These are phyloP conservation scores for Epicampocera succincta DNA, from an alignment of 2,888 invertebrate genomes.

Conservation along the genomic window DNA sequence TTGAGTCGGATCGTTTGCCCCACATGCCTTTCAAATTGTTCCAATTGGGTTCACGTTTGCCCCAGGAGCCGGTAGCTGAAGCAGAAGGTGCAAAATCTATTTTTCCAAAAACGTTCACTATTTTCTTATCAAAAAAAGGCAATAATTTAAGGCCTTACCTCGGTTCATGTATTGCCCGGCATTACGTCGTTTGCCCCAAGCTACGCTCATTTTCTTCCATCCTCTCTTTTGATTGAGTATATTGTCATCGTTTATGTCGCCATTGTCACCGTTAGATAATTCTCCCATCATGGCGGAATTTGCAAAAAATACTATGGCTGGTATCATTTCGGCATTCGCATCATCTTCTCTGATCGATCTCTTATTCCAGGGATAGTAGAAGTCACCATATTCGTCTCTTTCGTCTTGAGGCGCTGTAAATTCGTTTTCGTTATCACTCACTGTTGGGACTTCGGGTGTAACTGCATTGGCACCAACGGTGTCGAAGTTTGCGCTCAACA, in stretches of 20 bases:
- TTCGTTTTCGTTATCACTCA: conserved; percentile 69
- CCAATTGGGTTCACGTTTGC: conserved; percentile 90
- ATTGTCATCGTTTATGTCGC: conserved; percentile 53
- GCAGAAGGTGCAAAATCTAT: conserved; percentile 61
- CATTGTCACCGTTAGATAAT: conserved; percentile 64
- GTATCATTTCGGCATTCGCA: conserved; percentile 73
- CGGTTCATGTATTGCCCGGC: conserved; percentile 82
- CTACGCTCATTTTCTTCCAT: conserved; percentile 87
- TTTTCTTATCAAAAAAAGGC: background rate
- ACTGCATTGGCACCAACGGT: conserved; percentile 63
- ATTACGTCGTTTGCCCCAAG: conserved; percentile 88
- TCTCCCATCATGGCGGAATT: conserved; percentile 73
- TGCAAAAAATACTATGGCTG: conserved; percentile 71
- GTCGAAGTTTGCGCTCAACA: conserved; percentile 34
- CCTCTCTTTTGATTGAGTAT: conserved; percentile 84
- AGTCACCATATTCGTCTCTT: conserved; percentile 59
- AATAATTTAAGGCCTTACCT: conserved; percentile 77
- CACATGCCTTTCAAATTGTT: conserved; percentile 90
- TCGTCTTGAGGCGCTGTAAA: conserved; percentile 64
- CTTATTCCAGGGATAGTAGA: conserved; percentile 85
- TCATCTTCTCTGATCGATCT: conserved; percentile 76
- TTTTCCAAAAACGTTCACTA: conserved; percentile 23
- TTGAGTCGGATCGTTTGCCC: conserved; percentile 85
- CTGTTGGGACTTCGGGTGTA: conserved; percentile 59
- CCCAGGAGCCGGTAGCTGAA: conserved; percentile 86